Base-by-base conservation (phyloP, 2,888 invertebrate genomes). In the Ennomos quercinarius region DNA sequence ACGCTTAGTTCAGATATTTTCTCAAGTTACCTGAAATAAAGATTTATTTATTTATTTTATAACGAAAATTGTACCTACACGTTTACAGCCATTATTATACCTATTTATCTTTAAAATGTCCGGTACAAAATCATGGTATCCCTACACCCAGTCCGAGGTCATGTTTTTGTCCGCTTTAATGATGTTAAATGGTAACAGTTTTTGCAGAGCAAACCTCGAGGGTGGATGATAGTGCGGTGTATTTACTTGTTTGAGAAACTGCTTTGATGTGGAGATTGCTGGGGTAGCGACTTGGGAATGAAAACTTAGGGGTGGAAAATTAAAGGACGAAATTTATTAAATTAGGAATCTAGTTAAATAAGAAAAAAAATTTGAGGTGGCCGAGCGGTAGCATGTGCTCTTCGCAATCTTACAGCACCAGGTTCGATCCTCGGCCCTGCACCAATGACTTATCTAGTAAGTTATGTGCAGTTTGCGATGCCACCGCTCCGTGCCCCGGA, bases 131-230 rank as follows among this genome's bases (percentile, higher is more conserved):
- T 34, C 11, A 39, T 60, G 51, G 50, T 11, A 6, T 51, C 45
- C 50, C 47, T 51, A 55, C 42, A 13, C 8, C 12, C 5, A 9
- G 13, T 42, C 43, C 55, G 54, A 43, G 60, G 60, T 27, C 46
- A 54, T 43, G 54, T 50, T 55, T 60, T 51, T 60, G 55, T 48
- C 38, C 27, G 10, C 55, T 45, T 59, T 60, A 51, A 60, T 60
- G 50, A 60, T 55, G 55, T 55, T 47, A 51, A 55, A 60, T 51
- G 55, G 49, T 37, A 50, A 60, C 60, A 60, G 50, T 60, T 60
- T 60, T 60, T 60, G 60, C 60, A 46, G 41, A 41, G 37, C 12
- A 41, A 46, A 51, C 60, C 60, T 55, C 50, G 42, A 47, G 60
- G 59, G 36, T 5, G 39, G 49, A 45, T 38, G 47, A 52, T 59